These are phyloP conservation scores for Ophion ellenae DNA, from an alignment of 2,888 invertebrate species.

Conservation along the genomic window DNA sequence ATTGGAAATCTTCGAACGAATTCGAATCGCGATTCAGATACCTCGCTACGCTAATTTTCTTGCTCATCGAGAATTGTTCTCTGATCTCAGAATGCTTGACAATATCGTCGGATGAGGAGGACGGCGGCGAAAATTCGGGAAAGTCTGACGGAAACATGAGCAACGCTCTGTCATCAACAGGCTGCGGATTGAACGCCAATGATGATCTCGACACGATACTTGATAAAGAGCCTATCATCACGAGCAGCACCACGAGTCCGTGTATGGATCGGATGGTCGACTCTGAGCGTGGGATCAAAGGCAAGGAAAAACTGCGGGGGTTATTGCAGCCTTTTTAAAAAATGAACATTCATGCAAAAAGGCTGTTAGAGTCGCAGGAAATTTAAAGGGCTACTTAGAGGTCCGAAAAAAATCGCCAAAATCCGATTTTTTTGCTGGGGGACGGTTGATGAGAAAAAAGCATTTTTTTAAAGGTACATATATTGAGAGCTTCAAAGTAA, in stretches of 20 bases:
- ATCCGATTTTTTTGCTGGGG: too few relatives aligned
- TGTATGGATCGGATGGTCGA: conserved; percentile 45
- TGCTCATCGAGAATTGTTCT: not conserved
- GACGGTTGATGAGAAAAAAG: too few relatives aligned
- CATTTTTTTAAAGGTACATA: too few relatives aligned
- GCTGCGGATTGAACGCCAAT: conserved; percentile 45
- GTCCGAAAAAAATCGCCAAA: too few relatives aligned
- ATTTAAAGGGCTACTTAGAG: too few relatives aligned
- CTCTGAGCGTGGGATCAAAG: conserved; percentile 64
- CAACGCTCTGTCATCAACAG: conserved; percentile 31
- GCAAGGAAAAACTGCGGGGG: conserved; percentile 22
- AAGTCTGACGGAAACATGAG: conserved; percentile 54
- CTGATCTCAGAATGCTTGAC: conserved; percentile 80
- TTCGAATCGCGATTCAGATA: not conserved
- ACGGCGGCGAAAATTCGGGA: conserved; percentile 66
- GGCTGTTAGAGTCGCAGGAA: too few relatives aligned
- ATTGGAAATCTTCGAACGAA: conserved; percentile 6
- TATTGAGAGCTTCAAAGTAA: too few relatives aligned
- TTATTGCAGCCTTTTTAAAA: not conserved
- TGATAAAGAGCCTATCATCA: conserved; percentile 82
- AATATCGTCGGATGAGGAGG: conserved; percentile 84
- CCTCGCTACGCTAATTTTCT: not conserved
- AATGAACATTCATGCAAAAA: not conserved
- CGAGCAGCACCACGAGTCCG: conserved; percentile 70
- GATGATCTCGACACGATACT: conserved; percentile 77